Base-by-base conservation (phyloP, 2,888 invertebrate genomes). In the Archips xylosteana region DNA sequence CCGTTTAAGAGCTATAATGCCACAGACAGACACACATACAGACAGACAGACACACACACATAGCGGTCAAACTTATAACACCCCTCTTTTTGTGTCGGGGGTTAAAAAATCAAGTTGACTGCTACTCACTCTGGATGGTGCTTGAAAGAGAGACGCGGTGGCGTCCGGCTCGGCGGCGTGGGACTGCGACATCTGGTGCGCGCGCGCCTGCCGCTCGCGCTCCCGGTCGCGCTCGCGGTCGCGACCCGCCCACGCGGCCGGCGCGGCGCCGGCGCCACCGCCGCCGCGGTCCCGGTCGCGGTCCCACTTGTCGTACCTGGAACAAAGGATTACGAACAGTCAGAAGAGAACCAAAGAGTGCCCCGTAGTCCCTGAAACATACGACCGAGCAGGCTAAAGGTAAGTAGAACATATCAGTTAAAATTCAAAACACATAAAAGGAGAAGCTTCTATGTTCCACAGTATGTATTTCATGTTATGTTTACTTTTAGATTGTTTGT, bases 141-240 rank as follows among this genome's bases (percentile, higher is more conserved):
- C 96, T 87, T 95, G 96, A 91, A 96, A 96, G 80, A 96, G 95
- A 81, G 95, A 95, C 80, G 94, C 86, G 61, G 79, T 94, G 85
- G 92, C 92, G 85, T 95, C 95, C 79, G 94, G 90, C 86, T 94
- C 95, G 90, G 95, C 94, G 92, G 95, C 95, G 91, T 94, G 95
- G 91, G 95, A 95, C 90, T 92, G 89, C 86, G 96, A 96, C 95
- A 96, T 96, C 95, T 96, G 96, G 94, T 96, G 96, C 88, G 96
- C 96, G 90, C 97, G 96, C 92, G 96, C 96, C 93, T 96, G 96
- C 85, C 96, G 95, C 93, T 97, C 96, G 95, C 96, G 96, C 95
- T 97, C 97, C 82, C 97, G 96, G 90, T 96, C 96, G 89, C 96
- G 96, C 93, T 96, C 96, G 92, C 97, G 96, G 91, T 96, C 96